Evolutionary conservation across 2,888 invertebrate genomes (phyloP).

Genomic region (Lymantria dispar): DNA sequence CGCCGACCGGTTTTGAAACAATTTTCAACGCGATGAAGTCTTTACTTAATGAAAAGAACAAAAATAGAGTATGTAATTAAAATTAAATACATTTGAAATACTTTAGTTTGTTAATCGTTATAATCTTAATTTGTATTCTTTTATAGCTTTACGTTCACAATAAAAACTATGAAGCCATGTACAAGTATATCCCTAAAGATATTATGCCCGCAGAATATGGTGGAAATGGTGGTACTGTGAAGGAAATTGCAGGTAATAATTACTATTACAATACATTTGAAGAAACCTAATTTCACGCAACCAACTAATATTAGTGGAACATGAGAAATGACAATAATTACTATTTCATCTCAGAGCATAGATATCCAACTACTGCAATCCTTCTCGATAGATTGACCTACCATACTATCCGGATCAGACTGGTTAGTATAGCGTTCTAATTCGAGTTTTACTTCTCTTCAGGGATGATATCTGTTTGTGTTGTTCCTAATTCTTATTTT

Average conservation of each 20-base stretch:
- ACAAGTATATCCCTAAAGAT: conserved; percentile 80
- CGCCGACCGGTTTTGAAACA: conserved; percentile 79
- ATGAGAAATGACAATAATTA: too few species aligned
- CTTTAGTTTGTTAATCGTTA: not conserved
- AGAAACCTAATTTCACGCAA: too few species aligned
- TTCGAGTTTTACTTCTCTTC: too few species aligned
- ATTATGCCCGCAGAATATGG: conserved; percentile 86
- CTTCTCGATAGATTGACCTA: too few species aligned
- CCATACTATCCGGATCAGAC: too few species aligned
- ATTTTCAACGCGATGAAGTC: conserved; percentile 77
- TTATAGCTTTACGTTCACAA: conserved; percentile 79
- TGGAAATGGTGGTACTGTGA: conserved; percentile 80
- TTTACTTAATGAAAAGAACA: conserved; percentile 82
- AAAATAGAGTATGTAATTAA: conserved; percentile 67
- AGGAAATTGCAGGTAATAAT: conserved; percentile 58
- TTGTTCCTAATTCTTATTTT: too few species aligned
- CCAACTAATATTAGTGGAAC: too few species aligned
- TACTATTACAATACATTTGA: not conserved
- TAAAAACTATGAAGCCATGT: conserved; percentile 79
- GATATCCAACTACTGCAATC: too few species aligned
- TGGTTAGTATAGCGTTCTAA: too few species aligned
- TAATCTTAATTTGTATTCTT: not conserved
- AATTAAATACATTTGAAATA: not conserved
- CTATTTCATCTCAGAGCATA: too few species aligned
- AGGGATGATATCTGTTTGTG: too few species aligned